Evolutionary conservation across 1,140 invertebrate genomes (phyloP).

Genomic region (Polypedilum vanderplanki): DNA sequence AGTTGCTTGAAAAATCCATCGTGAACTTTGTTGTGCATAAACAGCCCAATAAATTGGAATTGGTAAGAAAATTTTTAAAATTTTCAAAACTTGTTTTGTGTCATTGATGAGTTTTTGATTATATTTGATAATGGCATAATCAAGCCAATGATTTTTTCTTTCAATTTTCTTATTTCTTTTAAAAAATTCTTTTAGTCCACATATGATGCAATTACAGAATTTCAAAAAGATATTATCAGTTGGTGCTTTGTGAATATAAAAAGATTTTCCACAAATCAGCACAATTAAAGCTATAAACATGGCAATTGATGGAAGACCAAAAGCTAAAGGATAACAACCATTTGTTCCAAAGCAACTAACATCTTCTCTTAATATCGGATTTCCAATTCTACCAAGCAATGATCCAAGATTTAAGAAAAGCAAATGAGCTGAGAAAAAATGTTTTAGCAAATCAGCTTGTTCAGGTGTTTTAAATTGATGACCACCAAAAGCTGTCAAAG

Average conservation of each 20-base stretch:
- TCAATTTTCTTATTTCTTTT: conserved; percentile 37
- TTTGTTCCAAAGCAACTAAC: conserved; percentile 51
- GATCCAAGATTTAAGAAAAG: conserved; percentile 58
- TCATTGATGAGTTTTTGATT: conserved; percentile 54
- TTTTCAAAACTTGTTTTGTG: conserved; percentile 42
- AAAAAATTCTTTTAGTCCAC: conserved; percentile 24
- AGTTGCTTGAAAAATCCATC: conserved; percentile 64
- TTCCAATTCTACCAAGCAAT: conserved; percentile 52
- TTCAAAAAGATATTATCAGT: conserved; percentile 51
- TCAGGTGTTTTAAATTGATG: conserved; percentile 52
- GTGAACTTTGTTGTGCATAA: conserved; percentile 55
- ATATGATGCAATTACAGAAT: conserved; percentile 46
- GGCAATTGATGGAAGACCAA: conserved; percentile 54
- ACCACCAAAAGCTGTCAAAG: conserved; percentile 63
- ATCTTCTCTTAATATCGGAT: conserved; percentile 52
- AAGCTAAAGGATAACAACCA: conserved; percentile 56
- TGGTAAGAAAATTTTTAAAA: conserved; percentile 55
- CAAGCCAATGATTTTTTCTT: conserved; percentile 57
- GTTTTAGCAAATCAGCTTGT: conserved; percentile 44
- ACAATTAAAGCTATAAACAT: conserved; percentile 50
- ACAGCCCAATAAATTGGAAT: conserved; percentile 67
- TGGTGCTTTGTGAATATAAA: conserved; percentile 49
- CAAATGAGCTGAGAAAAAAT: conserved; percentile 59
- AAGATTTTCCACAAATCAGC: conserved; percentile 49
- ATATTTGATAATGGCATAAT: conserved; percentile 61